Conservation (phyloP, 2,797 vertebrate genomes). For the Enteromius fasciolatus region DNA sequence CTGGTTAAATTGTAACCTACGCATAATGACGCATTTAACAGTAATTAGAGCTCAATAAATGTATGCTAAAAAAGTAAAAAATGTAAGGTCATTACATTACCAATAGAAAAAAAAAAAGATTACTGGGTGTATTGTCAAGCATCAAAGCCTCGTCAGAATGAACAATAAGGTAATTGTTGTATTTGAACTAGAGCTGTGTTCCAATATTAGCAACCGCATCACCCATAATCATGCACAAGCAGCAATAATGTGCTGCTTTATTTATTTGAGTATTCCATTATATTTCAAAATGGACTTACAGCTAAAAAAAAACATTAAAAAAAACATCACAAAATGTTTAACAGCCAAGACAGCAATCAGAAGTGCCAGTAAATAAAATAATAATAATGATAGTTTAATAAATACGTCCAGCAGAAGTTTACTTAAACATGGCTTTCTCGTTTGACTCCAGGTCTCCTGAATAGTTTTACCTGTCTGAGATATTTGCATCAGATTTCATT, state of each 20-base stretch:
- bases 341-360: neutral
- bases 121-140: neutral
- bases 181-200: neutral
- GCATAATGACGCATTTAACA: neutral
- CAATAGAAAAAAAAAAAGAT: neutral
- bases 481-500: slow-evolving; percentile 53
- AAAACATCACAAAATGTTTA: neutral
- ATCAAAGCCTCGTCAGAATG: neutral
- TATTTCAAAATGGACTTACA: neutral
- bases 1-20: neutral
- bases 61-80: neutral
- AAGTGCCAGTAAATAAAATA: neutral
- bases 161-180: slow-evolving; percentile 2
- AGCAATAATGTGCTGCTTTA: neutral
- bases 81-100: neutral
- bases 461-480: slow-evolving; percentile 33
- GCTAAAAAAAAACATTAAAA: neutral
- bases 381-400: neutral
- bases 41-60: neutral
- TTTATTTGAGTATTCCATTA: neutral
- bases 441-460: slow-evolving; percentile 21
- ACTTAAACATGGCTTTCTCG: neutral
- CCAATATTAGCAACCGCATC: neutral
- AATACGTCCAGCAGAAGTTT: neutral
- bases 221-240: neutral